Conservation (phyloP, 2,888 invertebrate genomes). For the Brachypterus glaber region DNA sequence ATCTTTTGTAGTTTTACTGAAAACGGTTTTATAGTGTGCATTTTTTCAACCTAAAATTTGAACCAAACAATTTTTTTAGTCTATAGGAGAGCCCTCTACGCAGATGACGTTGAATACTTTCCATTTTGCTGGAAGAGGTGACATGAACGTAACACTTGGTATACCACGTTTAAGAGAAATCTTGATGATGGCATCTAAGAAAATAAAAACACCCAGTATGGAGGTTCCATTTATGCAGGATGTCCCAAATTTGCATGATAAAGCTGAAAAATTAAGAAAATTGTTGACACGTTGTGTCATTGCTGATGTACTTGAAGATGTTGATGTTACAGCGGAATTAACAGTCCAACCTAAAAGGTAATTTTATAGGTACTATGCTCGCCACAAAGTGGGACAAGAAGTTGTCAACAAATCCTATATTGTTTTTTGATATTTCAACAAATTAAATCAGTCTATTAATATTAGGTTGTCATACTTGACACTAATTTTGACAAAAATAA, state of each 20-base stretch:
- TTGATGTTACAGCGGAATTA: conserved; percentile 50
- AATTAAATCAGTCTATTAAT: no score
- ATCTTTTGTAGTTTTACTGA: no score
- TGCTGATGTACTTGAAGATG: conserved; percentile 65
- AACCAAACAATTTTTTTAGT: conserved; percentile 43
- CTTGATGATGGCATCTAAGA: conserved; percentile 89
- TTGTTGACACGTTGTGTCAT: conserved; percentile 71
- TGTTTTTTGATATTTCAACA: no score
- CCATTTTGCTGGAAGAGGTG: conserved; percentile 98
- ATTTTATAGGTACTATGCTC: not conserved
- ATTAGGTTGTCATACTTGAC: no score
- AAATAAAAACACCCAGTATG: conserved; percentile 93
- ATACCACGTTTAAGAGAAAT: conserved; percentile 96
- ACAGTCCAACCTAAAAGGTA: conserved; percentile 46
- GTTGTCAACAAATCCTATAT: no score
- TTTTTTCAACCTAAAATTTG: no score
- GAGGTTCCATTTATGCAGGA: conserved; percentile 76
- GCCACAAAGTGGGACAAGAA: no score
- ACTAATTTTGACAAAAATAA: no score
- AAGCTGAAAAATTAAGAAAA: conserved; percentile 59
- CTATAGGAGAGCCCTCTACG: conserved; percentile 97
- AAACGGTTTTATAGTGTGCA: no score
- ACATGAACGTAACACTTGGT: conserved; percentile 99
- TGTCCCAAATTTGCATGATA: conserved; percentile 41
- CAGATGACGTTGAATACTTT: conserved; percentile 99